phyloP scores from a whole-genome alignment of 2,113 vertebrate species.

The Uropsilus gracilis region DNA sequence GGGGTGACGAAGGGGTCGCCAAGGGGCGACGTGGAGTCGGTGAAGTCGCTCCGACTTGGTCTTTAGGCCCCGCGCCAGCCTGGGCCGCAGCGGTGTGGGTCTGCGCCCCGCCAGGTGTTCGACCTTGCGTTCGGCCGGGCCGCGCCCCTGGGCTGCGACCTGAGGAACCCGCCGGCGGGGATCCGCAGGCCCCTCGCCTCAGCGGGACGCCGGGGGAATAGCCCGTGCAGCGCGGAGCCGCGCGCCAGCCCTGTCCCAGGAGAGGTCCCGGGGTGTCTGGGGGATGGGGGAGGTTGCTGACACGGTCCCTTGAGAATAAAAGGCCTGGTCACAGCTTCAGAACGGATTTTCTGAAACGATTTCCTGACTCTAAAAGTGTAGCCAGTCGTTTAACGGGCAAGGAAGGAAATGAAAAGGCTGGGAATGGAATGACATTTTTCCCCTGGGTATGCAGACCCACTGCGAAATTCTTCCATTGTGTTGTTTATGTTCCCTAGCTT shows the following conservation, averaged over 20 bases:
- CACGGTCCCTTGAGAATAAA: neutral
- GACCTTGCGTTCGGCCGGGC: neutral
- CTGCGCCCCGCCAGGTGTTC: constrained; percentile 42
- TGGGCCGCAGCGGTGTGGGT: neutral
- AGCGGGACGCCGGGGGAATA: neutral
- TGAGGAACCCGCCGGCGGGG: neutral
- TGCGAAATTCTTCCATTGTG: constrained; percentile 70
- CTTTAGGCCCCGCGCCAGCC: neutral
- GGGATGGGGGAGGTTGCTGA: neutral
- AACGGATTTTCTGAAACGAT: constrained; percentile 44
- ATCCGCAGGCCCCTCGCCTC: neutral
- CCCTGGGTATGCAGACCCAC: constrained; percentile 60
- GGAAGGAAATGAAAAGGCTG: constrained; percentile 75
- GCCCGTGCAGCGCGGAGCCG: neutral
- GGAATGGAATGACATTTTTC: constrained; percentile 76
- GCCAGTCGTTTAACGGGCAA: neutral
- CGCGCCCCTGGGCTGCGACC: neutral
- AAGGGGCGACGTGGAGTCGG: neutral
- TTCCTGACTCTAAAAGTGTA: constrained; percentile 59
- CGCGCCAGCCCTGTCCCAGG: neutral
- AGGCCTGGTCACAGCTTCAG: constrained; percentile 21
- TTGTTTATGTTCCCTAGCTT: constrained; percentile 74
- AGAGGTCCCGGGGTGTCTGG: neutral
- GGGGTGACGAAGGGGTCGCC: neutral
- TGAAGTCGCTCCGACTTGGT: neutral